These are phyloP conservation scores for Drosophila azteca DNA, from an alignment of 1,140 invertebrate species.

Conservation along the genomic window DNA sequence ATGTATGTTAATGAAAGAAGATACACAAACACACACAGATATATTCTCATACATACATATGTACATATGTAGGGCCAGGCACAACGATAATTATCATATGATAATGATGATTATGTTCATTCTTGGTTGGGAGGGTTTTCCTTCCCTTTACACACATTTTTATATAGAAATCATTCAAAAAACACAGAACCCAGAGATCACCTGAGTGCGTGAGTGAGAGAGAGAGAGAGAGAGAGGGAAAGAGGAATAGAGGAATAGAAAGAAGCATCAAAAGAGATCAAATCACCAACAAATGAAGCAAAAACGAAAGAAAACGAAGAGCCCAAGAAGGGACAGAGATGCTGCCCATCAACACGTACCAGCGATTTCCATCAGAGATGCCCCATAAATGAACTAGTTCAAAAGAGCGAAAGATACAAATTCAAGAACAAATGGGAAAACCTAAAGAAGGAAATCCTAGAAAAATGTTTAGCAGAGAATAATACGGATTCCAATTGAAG, in stretches of 20 bases:
- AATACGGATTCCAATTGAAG: no score
- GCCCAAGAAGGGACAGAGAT: conserved; percentile 1
- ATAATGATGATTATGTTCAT: conserved; percentile 66
- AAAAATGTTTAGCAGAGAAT: no score
- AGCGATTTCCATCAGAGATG: conserved; percentile 21
- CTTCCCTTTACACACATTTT: conserved; percentile 53
- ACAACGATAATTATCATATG: conserved; percentile 67
- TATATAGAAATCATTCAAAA: conserved; percentile 71
- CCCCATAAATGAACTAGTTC: conserved; percentile 11
- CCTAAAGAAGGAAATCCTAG: no score
- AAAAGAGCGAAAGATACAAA: no score
- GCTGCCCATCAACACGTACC: conserved; percentile 26
- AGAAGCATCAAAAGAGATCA: conserved; percentile 47
- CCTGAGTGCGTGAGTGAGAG: background rate
- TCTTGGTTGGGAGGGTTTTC: conserved; percentile 28
- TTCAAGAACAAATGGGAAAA: no score
- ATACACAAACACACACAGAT: conserved; percentile 25
- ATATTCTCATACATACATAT: background rate
- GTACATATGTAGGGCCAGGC: background rate
- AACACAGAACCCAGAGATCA: conserved; percentile 62
- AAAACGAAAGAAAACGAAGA: conserved; percentile 43
- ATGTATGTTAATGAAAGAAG: conserved; percentile 39
- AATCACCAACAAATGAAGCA: conserved; percentile 76
- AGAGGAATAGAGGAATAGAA: conserved; percentile 19
- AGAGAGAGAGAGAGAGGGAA: conserved; percentile 18